phyloP scores from a whole-genome alignment of 2,888 invertebrate species.

The Gastracanthus pulcherrimus region DNA sequence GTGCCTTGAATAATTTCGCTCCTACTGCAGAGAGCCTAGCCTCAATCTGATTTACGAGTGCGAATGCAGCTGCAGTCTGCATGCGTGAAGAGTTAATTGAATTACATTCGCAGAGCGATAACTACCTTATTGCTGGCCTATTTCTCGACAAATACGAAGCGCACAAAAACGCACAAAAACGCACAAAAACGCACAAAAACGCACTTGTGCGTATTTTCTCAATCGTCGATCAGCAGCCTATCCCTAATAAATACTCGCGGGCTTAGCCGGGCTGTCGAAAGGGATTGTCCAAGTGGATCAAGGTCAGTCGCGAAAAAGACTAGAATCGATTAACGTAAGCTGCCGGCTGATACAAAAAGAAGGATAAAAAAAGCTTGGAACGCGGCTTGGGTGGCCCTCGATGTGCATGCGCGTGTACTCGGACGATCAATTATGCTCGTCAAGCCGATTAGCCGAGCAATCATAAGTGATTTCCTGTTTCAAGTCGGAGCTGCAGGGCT shows the following conservation, averaged over 20 bases:
- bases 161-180: too few relatives aligned
- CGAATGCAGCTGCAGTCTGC: too few relatives aligned
- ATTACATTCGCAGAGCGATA: too few relatives aligned
- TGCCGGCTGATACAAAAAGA: too few relatives aligned
- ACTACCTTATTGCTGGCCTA: too few relatives aligned
- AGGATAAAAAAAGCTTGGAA: neutral
- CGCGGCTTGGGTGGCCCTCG: neutral
- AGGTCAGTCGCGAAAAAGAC: slow-evolving; percentile 6
- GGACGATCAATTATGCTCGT: slow-evolving; percentile 63
- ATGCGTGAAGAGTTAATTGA: too few relatives aligned
- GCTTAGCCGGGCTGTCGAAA: neutral
- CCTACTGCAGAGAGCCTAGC: too few relatives aligned
- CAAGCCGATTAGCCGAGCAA: slow-evolving; percentile 63
- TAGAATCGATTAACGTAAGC: neutral
- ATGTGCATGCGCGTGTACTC: neutral
- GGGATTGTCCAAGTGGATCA: slow-evolving; percentile 27
- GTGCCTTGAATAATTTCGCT: too few relatives aligned
- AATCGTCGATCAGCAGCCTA: neutral
- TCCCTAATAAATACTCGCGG: slow-evolving; percentile 28
- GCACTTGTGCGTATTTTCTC: too few relatives aligned
- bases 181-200: too few relatives aligned
- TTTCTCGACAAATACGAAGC: too few relatives aligned
- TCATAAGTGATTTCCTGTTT: slow-evolving; percentile 65
- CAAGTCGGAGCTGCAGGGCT: neutral
- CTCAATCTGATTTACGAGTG: too few relatives aligned